Evolutionary conservation across 2,888 invertebrate species (phyloP).

Genomic region (Aethes cnicana): DNA sequence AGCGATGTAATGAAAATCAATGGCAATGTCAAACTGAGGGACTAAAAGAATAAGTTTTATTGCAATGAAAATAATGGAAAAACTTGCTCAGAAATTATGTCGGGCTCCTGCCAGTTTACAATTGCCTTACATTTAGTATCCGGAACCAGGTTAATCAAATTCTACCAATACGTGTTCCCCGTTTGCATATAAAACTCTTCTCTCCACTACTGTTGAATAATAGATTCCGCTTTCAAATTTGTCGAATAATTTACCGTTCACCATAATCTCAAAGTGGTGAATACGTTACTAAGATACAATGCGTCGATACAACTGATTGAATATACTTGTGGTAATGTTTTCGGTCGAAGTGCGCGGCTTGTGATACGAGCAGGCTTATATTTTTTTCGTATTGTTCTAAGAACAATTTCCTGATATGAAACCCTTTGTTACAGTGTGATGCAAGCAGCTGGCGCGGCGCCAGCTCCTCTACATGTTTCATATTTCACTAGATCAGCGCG

Average conservation of each 20-base stretch:
- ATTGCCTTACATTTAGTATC: slow-evolving; percentile 6
- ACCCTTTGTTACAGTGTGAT: slow-evolving; percentile 72
- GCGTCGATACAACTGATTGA: slow-evolving; percentile 23
- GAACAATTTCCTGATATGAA: slow-evolving; percentile 74
- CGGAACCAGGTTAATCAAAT: slow-evolving; percentile 1
- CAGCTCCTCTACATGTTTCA: slow-evolving; percentile 71
- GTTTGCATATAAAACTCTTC: slow-evolving; percentile 8
- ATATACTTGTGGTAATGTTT: slow-evolving; percentile 42
- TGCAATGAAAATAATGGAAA: slow-evolving; percentile 2
- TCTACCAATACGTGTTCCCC: slow-evolving; percentile 4
- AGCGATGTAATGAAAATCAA: slow-evolving; percentile 8
- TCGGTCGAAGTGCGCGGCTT: slow-evolving; percentile 41
- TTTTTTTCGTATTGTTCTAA: slow-evolving; percentile 69
- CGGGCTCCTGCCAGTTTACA: neutral
- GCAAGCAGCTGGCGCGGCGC: slow-evolving; percentile 72
- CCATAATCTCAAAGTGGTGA: slow-evolving; percentile 4
- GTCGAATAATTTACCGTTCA: slow-evolving; percentile 8
- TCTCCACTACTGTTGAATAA: too few species aligned
- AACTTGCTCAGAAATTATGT: neutral
- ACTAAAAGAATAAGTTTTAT: neutral
- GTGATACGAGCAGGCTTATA: slow-evolving; percentile 52
- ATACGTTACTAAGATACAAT: neutral
- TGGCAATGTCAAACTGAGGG: slow-evolving; percentile 2
- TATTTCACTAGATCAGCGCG: slow-evolving; percentile 74
- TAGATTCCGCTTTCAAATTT: slow-evolving; percentile 7